A percentile compares a stretch with the other conserved stretches of the same genome.
Conservation (phyloP, 92 coral and sea anemone species). For the Metridium senile region DNA sequence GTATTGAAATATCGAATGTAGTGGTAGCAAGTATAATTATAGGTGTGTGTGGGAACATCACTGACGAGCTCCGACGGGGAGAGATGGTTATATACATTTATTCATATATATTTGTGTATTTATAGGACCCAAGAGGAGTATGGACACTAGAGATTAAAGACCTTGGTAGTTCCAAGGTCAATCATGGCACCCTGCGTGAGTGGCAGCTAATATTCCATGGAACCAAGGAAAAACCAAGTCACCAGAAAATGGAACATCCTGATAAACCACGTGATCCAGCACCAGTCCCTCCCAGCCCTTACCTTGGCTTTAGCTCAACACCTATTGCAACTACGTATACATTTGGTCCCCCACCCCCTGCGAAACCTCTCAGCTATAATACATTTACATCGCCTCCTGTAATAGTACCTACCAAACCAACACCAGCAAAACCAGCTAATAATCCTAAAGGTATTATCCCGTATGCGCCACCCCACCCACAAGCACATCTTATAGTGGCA, state of each 20-base stretch:
- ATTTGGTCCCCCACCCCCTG: conserved; percentile 63
- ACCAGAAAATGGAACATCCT: conserved; percentile 76
- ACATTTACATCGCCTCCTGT: conserved; percentile 28
- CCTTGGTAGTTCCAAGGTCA: conserved; percentile 79
- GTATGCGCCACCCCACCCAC: conserved; percentile 30
- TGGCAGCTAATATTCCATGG: conserved; percentile 98
- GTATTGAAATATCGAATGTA: too few species aligned
- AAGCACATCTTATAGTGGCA: conserved; percentile 28
- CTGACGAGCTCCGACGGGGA: too few species aligned
- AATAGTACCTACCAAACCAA: conserved; percentile 28
- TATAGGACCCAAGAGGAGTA: conserved; percentile 89
- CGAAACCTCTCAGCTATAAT: conserved; percentile 24
- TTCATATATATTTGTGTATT: background rate
- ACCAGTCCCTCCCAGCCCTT: conserved; percentile 72
- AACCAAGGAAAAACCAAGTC: conserved; percentile 87
- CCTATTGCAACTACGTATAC: conserved; percentile 90
- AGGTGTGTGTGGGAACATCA: too few species aligned
- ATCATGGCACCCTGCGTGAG: conserved; percentile 87
- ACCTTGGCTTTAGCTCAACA: conserved; percentile 35
- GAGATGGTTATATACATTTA: too few species aligned
- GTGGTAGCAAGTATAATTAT: too few species aligned
- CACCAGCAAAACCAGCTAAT: conserved; percentile 31
- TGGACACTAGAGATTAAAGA: conserved; percentile 98
- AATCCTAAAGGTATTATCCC: conserved; percentile 14
- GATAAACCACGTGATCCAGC: conserved; percentile 75